A percentile compares a stretch with the other conserved stretches of the same genome.
Evolutionary conservation across 2,113 vertebrate genomes (phyloP).

Genomic region (Falcunculus frontatus): DNA sequence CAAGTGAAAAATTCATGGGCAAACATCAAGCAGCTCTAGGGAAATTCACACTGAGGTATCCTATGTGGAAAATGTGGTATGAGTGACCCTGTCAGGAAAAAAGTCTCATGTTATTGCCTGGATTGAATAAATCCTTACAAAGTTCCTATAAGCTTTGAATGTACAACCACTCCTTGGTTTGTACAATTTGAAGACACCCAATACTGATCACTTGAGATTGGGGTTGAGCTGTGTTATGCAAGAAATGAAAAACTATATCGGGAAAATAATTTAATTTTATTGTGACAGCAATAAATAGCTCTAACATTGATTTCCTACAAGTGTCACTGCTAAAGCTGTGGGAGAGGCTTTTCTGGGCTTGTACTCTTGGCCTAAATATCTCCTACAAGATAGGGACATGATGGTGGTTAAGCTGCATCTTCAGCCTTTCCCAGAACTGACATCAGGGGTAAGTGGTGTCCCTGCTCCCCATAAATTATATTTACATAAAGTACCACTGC

Average conservation of each 20-base stretch:
- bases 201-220: not conserved
- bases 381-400: fast-evolving
- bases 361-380: not conserved
- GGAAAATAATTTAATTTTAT: not conserved
- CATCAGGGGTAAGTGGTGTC: not conserved
- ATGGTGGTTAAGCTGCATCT: not conserved
- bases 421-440: not conserved
- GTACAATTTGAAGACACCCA: not conserved
- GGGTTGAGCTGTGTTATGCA: not conserved
- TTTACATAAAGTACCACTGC: not conserved
- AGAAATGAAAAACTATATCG: not conserved
- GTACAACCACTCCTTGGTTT: not conserved
- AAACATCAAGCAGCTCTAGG: not conserved
- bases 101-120: not conserved
- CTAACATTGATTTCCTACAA: not conserved
- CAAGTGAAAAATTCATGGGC: not conserved
- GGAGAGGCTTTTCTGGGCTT: not conserved
- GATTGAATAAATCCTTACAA: not conserved
- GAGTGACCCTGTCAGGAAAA: not conserved
- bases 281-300: not conserved
- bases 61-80: fast-evolving
- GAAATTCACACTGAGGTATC: not conserved
- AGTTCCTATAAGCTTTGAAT: not conserved
- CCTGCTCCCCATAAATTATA: not conserved
- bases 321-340: not conserved